Evolutionary conservation across 2,113 vertebrate genomes (phyloP).

Genomic region (Chlorodrepanis virens): DNA sequence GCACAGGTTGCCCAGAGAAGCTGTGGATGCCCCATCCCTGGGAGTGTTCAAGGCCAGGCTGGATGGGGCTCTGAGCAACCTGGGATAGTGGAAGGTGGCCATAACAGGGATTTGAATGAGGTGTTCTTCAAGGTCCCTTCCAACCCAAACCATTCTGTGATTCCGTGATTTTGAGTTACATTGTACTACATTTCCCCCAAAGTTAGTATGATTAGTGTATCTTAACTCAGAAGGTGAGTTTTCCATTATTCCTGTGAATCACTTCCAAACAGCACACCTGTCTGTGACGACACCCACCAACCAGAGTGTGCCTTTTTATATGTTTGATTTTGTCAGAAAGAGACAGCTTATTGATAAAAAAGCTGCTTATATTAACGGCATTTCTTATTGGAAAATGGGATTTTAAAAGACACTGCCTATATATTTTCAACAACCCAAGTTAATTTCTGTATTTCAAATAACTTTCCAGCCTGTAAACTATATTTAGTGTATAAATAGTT

Average conservation of each 20-base stretch:
- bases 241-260: neutral
- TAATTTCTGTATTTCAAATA: neutral
- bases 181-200: neutral
- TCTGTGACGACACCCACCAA: neutral
- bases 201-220: neutral
- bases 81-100: neutral
- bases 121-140: no score
- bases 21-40: neutral
- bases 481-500: neutral
- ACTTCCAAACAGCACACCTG: neutral
- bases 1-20: neutral
- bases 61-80: neutral
- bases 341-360: neutral
- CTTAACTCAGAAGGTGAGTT: neutral
- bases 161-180: neutral
- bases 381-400: neutral
- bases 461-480: neutral
- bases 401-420: neutral
- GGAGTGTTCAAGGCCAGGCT: neutral
- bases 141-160: neutral
- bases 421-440: neutral
- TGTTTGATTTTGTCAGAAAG: neutral
- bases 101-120: neutral
- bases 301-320: neutral
- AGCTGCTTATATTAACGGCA: neutral